phyloP scores from a whole-genome alignment of 2,113 vertebrate genomes.

The Larimichthys crocea region DNA sequence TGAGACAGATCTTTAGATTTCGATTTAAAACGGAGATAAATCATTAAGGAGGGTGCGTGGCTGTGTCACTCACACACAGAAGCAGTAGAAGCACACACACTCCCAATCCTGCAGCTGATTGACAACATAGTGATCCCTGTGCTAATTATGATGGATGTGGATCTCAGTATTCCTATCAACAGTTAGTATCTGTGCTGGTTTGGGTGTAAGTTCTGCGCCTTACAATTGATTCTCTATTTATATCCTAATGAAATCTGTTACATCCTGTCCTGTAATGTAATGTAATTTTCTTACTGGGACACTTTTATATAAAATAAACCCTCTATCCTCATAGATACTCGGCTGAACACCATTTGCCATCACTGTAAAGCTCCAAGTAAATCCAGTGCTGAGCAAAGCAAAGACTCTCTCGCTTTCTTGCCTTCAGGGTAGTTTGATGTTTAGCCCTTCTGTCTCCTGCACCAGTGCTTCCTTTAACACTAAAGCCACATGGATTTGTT shows the following conservation, averaged over 20 bases:
- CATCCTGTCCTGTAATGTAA: neutral
- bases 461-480: conserved; percentile 23
- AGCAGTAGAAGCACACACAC: neutral
- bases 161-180: neutral
- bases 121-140: conserved; percentile 14
- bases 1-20: conserved; percentile 24
- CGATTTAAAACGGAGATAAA: conserved; percentile 14
- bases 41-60: conserved; percentile 30
- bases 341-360: neutral
- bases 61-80: no score
- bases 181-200: neutral
- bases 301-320: neutral
- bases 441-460: conserved; percentile 34
- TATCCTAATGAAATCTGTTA: neutral
- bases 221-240: neutral
- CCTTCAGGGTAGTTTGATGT: conserved; percentile 28
- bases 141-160: neutral
- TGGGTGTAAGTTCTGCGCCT: neutral
- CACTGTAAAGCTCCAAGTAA: conserved; percentile 24
- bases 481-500: conserved; percentile 42
- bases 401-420: conserved; percentile 6
- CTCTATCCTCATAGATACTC: neutral
- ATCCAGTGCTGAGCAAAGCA: conserved; percentile 36
- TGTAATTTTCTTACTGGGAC: neutral
- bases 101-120: neutral